phyloP scores from a whole-genome alignment of 2,113 vertebrate species.

The Varanus komodoensis region DNA sequence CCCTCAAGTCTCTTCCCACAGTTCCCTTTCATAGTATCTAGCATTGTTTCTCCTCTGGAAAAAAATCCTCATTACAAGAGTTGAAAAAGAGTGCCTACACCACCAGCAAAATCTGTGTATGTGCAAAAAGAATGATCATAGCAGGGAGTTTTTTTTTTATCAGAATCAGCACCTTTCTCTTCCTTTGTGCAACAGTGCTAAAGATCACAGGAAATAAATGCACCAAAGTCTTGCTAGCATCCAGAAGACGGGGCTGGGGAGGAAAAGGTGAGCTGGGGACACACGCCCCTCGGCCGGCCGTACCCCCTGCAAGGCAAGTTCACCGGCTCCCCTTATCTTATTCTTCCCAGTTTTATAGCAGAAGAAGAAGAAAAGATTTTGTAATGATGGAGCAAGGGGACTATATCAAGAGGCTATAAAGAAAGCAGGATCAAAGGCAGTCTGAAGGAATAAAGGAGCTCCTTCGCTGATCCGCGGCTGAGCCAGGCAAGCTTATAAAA shows the following conservation, averaged over 20 bases:
- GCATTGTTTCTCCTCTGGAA: constrained; percentile 1
- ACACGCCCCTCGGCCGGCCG: background rate
- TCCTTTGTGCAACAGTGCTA: constrained; percentile 29
- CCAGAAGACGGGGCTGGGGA: constrained; percentile 7
- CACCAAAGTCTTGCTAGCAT: background rate
- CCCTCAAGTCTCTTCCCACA: background rate
- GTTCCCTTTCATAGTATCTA: constrained; percentile 52
- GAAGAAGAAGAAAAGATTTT: constrained; percentile 46
- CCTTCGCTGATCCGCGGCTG: constrained; percentile 68
- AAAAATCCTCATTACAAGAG: constrained; percentile 35
- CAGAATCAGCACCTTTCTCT: constrained; percentile 44
- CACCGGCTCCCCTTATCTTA: constrained; percentile 6
- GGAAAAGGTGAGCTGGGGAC: background rate
- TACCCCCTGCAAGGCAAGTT: constrained; percentile 20
- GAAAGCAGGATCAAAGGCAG: constrained; percentile 53
- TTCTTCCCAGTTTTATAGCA: constrained; percentile 20
- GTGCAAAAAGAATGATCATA: background rate
- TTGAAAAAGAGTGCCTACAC: constrained; percentile 18
- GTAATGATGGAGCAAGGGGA: constrained; percentile 35
- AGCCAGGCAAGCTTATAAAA: constrained; percentile 71
- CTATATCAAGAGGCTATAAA: constrained; percentile 32
- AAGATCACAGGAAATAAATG: constrained; percentile 50
- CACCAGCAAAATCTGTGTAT: background rate
- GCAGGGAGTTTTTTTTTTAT: background rate
- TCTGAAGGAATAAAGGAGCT: constrained; percentile 48